Base-by-base conservation (phyloP, 2,888 invertebrate genomes). In the Drosophila koepferae region DNA sequence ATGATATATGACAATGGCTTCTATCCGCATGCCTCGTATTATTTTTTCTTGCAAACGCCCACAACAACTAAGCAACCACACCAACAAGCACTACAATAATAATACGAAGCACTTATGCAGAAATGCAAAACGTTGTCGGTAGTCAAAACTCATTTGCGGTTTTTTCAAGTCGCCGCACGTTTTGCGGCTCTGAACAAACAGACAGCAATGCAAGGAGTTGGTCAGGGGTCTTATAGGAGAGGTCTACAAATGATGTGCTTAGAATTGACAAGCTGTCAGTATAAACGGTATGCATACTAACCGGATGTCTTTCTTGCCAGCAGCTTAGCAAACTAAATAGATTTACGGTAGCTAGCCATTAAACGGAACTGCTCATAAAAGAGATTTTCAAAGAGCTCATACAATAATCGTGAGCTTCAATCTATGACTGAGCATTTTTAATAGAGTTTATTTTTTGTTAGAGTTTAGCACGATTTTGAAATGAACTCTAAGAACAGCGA, bases 201-300 rank as follows among this genome's bases (percentile, higher is more conserved):
- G 71, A 53, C 66, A 55, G 73, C 56, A 60, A 59, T 72, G 73
- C 81, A 72, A 77, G 46, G 53, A 75, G 77, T 77, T 71, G 61
- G 56, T 58, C 72, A 75, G 62, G 41, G 81, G 77, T 71, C 68
- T 48, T 31, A 16, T 49, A 54, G 20, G 20, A 55, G 74, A 62
- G 82, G 64, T 62, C 59, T 53, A 56, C 67, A 82, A 76, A 64
- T 63, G 81, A 86, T 90, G 84, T 86, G 90, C 77, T 79, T 86
- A 73, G 89, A 89, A 86, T 90, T 86, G 87, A 86, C 90, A 80
- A 89, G 90, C 71, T 80, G 87, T 74, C 84, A 76, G 49, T 63
- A 53, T 55, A 63, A 70, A 64, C 68, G 64, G 76, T 73, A 64
- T 62, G 72, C 81, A 72, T 38, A 67, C 67, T 23, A 83, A 64